Evolutionary conservation across 1,140 invertebrate species (phyloP).

Genomic region (Muscidifurax raptorellus): DNA sequence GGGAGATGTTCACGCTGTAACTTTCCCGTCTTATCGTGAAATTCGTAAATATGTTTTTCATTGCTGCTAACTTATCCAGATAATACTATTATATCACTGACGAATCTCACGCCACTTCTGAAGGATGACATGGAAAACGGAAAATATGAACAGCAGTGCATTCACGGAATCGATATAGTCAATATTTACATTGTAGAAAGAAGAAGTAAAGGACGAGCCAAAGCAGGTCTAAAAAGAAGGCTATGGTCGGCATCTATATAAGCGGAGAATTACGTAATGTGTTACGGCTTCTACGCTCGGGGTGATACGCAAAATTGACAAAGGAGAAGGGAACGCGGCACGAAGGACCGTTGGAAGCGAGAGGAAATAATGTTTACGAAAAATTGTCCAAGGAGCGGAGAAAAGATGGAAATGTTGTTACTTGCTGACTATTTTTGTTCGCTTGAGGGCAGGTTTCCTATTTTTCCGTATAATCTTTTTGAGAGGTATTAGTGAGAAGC

Average conservation of each 20-base stretch:
- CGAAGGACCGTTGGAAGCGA: neutral
- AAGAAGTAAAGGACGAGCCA: neutral
- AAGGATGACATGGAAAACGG: neutral
- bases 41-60: neutral
- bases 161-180: neutral
- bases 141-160: neutral
- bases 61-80: neutral
- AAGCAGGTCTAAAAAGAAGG: neutral
- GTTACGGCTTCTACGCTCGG: neutral
- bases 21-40: neutral
- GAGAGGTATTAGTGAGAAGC: too few relatives aligned
- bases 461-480: neutral
- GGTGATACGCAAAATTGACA: neutral
- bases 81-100: neutral
- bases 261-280: neutral
- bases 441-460: neutral
- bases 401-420: neutral
- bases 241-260: too few relatives aligned
- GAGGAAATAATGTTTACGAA: neutral
- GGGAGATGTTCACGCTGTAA: neutral
- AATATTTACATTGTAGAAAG: slow-evolving; percentile 26
- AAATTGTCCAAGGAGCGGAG: neutral
- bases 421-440: neutral
- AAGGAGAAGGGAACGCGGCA: neutral
- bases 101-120: neutral